Evolutionary conservation across 2,797 vertebrate genomes (phyloP).

Genomic region (Pogoniulus pusillus): DNA sequence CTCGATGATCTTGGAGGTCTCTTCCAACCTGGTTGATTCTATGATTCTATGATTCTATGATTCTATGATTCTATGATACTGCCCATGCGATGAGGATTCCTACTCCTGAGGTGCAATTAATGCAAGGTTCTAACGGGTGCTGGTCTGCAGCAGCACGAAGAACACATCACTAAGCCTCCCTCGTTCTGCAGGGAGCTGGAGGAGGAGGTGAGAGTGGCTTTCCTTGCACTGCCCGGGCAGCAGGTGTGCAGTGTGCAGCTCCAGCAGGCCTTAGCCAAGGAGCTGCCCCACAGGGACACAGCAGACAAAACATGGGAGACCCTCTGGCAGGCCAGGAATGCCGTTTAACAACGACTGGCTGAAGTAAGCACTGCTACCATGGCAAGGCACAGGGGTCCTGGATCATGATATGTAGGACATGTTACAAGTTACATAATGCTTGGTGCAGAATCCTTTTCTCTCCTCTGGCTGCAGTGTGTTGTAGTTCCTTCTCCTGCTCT

Average conservation of each 20-base stretch:
- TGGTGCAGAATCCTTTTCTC: background rate
- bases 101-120: background rate
- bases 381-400: background rate
- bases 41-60: too few relatives aligned
- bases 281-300: background rate
- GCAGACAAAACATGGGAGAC: background rate
- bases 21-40: too few relatives aligned
- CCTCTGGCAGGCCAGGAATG: background rate
- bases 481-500: background rate
- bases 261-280: background rate
- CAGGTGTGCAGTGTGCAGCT: fast-evolving
- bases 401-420: background rate
- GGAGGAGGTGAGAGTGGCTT: background rate
- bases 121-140: background rate
- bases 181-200: background rate
- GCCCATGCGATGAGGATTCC: background rate
- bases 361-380: background rate
- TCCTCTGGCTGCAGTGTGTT: background rate
- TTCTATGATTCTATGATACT: too few relatives aligned
- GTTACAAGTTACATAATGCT: conserved; percentile 18
- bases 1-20: too few relatives aligned
- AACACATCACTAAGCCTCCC: fast-evolving
- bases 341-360: background rate
- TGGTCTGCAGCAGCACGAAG: background rate
- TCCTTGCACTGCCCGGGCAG: background rate